Evolutionary conservation across 2,797 vertebrate genomes (phyloP).

Genomic region (Vespertilio murinus): DNA sequence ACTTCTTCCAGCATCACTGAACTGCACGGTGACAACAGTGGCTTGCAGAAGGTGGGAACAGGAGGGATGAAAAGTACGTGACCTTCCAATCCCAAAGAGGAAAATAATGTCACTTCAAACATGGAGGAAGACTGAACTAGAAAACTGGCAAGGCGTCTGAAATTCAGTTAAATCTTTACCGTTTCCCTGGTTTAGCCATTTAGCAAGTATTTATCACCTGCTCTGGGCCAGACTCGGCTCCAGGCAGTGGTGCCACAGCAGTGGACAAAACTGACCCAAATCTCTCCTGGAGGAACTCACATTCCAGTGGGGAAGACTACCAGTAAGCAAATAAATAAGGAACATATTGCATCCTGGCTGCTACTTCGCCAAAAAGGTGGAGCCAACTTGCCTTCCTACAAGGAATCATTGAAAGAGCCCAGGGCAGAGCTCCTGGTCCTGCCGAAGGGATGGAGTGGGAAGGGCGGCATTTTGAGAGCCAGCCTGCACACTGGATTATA

Average conservation of each 20-base stretch:
- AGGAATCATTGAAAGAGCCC: neutral
- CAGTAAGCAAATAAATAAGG: neutral
- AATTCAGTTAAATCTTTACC: neutral
- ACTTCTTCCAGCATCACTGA: conserved; percentile 67
- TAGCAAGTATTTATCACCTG: neutral
- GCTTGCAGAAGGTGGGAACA: neutral
- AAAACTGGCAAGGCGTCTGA: accelerated
- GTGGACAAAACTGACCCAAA: neutral
- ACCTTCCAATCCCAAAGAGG: neutral
- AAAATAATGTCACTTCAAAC: conserved; percentile 17
- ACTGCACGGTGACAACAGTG: conserved; percentile 46
- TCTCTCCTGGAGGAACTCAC: neutral
- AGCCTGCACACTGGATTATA: neutral
- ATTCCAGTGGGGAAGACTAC: neutral
- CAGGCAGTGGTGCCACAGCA: neutral
- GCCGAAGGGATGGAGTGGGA: neutral
- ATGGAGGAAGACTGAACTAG: neutral
- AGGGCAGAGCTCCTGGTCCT: neutral
- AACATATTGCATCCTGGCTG: neutral
- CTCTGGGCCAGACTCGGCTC: neutral
- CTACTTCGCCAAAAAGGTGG: neutral
- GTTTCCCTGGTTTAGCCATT: neutral
- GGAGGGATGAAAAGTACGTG: neutral
- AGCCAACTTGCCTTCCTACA: neutral
- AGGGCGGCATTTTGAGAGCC: neutral